phyloP scores from a whole-genome alignment of 2,888 invertebrate genomes.

The Monochamus alternatus region DNA sequence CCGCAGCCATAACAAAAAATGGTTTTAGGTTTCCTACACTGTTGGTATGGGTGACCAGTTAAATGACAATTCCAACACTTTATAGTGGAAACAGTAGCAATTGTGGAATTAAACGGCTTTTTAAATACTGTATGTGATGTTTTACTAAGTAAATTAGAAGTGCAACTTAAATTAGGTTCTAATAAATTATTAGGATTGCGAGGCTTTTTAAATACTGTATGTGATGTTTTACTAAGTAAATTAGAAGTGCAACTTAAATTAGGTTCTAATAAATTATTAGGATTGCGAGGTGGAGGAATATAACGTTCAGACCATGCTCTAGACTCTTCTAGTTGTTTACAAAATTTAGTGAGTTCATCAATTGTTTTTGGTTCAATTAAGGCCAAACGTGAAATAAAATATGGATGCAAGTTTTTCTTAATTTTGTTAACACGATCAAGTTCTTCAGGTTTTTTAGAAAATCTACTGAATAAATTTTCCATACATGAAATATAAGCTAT shows the following conservation, averaged over 20 bases:
- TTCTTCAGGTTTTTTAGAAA: conserved; percentile 15
- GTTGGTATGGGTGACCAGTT: background rate
- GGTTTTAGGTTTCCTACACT: conserved; percentile 14
- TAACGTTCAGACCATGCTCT: conserved; percentile 2
- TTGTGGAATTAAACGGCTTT: background rate
- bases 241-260: conserved; percentile 22
- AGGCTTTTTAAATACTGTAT: background rate
- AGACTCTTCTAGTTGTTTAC: conserved; percentile 29
- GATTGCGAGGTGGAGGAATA: conserved; percentile 17
- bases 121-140: background rate
- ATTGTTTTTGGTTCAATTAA: conserved; percentile 20
- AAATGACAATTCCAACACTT: conserved; percentile 22
- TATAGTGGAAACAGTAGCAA: conserved; percentile 7
- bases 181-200: conserved; percentile 16
- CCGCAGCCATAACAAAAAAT: conserved; percentile 34
- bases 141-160: background rate
- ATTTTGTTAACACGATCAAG: conserved; percentile 15
- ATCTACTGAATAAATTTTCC: conserved; percentile 27
- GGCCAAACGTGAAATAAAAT: conserved; percentile 24
- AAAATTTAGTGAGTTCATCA: conserved; percentile 19
- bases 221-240: background rate
- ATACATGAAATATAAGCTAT: conserved; percentile 26
- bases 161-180: conserved; percentile 31
- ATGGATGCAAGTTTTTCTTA: conserved; percentile 30
- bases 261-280: conserved; percentile 29